phyloP scores from a whole-genome alignment of 2,888 invertebrate species.

The Dryobotodes eremita region DNA sequence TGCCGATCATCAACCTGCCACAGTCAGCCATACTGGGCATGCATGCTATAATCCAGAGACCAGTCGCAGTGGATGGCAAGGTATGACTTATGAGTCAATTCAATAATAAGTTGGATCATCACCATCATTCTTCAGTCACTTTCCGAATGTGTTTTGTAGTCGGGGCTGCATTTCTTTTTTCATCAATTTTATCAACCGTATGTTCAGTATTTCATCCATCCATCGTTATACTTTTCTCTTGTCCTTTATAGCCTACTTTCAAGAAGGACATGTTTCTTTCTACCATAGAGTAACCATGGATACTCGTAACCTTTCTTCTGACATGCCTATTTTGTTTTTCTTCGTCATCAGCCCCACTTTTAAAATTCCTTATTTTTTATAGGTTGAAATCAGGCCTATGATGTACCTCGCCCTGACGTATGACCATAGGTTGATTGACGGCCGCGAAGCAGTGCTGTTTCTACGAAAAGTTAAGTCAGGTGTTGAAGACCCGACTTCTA shows the following conservation, averaged over 20 bases:
- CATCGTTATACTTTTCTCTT: neutral
- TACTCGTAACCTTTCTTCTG: neutral
- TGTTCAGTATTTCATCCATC: neutral
- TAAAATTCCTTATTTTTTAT: constrained; percentile 75
- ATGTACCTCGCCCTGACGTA: constrained; percentile 99
- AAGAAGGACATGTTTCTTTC: neutral
- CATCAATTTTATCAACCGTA: neutral
- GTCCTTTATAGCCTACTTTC: neutral
- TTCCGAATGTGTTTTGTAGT: neutral
- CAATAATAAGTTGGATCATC: neutral
- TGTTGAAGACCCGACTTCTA: constrained; percentile 98
- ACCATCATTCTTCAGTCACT: neutral
- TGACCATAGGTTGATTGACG: constrained; percentile 99
- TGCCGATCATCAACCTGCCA: constrained; percentile 99
- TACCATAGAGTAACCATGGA: neutral
- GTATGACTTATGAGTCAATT: constrained; percentile 72
- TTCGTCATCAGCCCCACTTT: neutral
- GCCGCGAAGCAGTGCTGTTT: constrained; percentile 99
- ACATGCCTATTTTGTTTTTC: neutral
- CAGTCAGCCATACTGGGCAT: constrained; percentile 99
- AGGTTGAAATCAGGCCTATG: constrained; percentile 99
- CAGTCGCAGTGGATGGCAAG: constrained; percentile 98
- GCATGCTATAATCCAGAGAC: constrained; percentile 98
- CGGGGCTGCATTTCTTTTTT: neutral
- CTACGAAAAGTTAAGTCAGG: constrained; percentile 98